These are phyloP conservation scores for Drosophila algonquin DNA, from an alignment of 2,888 invertebrate genomes.

Conservation along the genomic window DNA sequence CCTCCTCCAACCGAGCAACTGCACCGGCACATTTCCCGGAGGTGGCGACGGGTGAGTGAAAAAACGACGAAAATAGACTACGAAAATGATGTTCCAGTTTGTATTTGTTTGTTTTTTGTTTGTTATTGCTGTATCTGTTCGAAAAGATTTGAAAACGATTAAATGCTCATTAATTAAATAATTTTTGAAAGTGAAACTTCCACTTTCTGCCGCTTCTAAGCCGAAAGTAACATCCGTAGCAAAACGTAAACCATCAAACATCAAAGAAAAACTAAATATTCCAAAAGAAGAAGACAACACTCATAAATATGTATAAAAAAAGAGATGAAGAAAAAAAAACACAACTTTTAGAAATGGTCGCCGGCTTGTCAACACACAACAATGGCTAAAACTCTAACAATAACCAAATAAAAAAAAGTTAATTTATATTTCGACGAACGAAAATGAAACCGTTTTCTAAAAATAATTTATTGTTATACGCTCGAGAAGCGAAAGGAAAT, in stretches of 20 bases:
- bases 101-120: constrained; percentile 22
- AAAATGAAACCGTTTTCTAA: constrained; percentile 75
- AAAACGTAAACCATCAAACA: constrained; percentile 72
- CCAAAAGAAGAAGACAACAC: constrained; percentile 14
- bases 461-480: constrained; percentile 60
- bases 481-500: constrained; percentile 59
- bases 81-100: constrained; percentile 26
- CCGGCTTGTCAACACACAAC: constrained; percentile 25
- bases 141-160: constrained; percentile 45
- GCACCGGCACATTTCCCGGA: not conserved
- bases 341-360: constrained; percentile 46
- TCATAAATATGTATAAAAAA: constrained; percentile 62
- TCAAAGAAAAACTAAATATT: constrained; percentile 26
- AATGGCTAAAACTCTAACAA: constrained; percentile 9
- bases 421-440: constrained; percentile 52
- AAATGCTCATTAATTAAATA: constrained; percentile 73
- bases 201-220: constrained; percentile 71
- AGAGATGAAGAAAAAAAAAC: constrained; percentile 23
- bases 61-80: not conserved
- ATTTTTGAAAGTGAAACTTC: constrained; percentile 57
- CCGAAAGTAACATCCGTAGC: constrained; percentile 39
- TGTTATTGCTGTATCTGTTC: constrained; percentile 14
- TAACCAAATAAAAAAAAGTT: constrained; percentile 22
- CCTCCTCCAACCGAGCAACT: not conserved
- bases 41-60: constrained; percentile 37